These are phyloP conservation scores for Cherax quadricarinatus DNA, from an alignment of 1,140 invertebrate species.

Conservation along the genomic window DNA sequence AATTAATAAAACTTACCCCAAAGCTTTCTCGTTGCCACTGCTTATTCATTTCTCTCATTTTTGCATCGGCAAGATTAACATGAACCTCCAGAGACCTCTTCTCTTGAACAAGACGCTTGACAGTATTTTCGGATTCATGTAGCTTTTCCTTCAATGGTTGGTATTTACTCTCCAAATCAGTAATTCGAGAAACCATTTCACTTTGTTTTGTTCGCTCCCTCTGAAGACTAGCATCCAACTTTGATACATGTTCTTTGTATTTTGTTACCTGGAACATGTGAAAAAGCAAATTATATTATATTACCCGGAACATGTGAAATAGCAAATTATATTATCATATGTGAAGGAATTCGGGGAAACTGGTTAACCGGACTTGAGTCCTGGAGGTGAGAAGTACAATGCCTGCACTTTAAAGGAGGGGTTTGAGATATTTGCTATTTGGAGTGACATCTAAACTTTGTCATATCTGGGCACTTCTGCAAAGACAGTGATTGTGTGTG, in stretches of 20 bases:
- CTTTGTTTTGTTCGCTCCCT: not conserved
- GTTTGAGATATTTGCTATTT: too few species aligned
- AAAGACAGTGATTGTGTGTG: too few species aligned
- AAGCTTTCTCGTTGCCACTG: slow-evolving; percentile 11
- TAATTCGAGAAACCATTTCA: not conserved
- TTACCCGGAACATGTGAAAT: too few species aligned
- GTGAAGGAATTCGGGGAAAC: too few species aligned
- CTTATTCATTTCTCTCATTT: slow-evolving; percentile 40
- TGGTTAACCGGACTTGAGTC: too few species aligned
- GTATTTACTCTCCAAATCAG: slow-evolving; percentile 9
- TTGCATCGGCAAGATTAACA: slow-evolving; percentile 20
- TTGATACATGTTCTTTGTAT: slow-evolving; percentile 29
- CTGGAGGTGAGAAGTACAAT: too few species aligned
- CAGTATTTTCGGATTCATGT: slow-evolving; percentile 14
- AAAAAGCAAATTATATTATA: not conserved
- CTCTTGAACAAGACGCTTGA: slow-evolving; percentile 9
- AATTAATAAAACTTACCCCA: slow-evolving; percentile 18
- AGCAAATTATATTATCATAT: not conserved
- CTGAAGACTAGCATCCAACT: slow-evolving; percentile 19
- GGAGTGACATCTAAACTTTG: too few species aligned
- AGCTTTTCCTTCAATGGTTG: slow-evolving; percentile 49
- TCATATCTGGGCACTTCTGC: too few species aligned
- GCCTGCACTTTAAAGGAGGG: too few species aligned
- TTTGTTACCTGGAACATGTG: slow-evolving; percentile 15
- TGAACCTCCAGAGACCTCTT: slow-evolving; percentile 34